Evolutionary conservation across 2,888 invertebrate species (phyloP).

Genomic region (Seladonia tumulorum): DNA sequence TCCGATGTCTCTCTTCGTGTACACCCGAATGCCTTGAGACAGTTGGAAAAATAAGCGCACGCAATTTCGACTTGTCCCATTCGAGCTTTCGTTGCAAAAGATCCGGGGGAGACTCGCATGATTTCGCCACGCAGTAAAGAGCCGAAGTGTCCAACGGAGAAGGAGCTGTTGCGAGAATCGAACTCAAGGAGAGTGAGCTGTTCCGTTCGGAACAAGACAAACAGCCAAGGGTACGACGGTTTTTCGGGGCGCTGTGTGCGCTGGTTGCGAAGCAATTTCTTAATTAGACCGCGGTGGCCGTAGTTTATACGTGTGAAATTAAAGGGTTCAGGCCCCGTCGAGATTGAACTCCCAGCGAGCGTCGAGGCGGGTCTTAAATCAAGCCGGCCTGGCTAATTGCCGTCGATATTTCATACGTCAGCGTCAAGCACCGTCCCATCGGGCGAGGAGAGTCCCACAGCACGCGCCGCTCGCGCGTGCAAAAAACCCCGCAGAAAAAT

Average conservation of each 20-base stretch:
- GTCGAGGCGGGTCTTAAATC: constrained; percentile 66
- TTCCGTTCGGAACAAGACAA: constrained; percentile 24
- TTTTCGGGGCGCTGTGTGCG: not conserved
- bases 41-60: too few species aligned
- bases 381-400: constrained; percentile 65
- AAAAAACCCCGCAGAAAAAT: constrained; percentile 39
- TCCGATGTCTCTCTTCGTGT: too few species aligned
- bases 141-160: not conserved
- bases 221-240: not conserved
- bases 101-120: not conserved
- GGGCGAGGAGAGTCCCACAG: constrained; percentile 14
- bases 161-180: not conserved
- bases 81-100: not conserved
- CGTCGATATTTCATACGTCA: constrained; percentile 64
- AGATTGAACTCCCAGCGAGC: constrained; percentile 47
- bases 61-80: not conserved
- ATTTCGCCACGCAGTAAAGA: not conserved
- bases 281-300: constrained; percentile 53
- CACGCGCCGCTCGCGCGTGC: constrained; percentile 55
- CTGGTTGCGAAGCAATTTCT: constrained; percentile 44
- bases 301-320: constrained; percentile 55
- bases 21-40: too few species aligned
- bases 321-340: constrained; percentile 38
- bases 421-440: constrained; percentile 12
- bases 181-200: constrained; percentile 26